Evolutionary conservation across 2,113 vertebrate species (phyloP), one percentile per base, ranked within the genome.

Genomic region (Nothobranchius furzeri): DNA sequence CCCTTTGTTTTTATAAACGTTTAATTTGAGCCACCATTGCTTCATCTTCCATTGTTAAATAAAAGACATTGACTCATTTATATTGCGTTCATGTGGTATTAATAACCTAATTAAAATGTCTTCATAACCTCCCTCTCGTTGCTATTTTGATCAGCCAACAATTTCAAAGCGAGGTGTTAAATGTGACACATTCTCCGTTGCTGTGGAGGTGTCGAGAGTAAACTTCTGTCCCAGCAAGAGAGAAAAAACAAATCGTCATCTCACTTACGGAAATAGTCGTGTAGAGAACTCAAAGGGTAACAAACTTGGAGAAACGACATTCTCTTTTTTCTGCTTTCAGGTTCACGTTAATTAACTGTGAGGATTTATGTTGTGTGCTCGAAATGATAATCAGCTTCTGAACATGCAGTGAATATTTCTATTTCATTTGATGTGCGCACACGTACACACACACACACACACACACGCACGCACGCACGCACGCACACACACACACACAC

Each of bases 131-230:
- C 53, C 12, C 56, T 66, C 25, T 61, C 12, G 64, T 55, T 45
- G 46, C 48, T 17, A 9, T 58, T 68, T 73, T 51, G 36, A 55
- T 83, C 65, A 70, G 52, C 20, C 14, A 71, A 46, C 12, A 14
- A 59, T 79, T 84, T 72, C 36, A 54, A 66, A 75, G 74, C 57
- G 68, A 61, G 48, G 51, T 14, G 54, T 47, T 70, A 48, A 70
- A 37, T 47, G 12, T 66, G 55, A 70, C 62, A 20, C 7, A 12
- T 67, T 65, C 45, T 42, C 25, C 37, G 14, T 61, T 37, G 8
- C 48, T 1, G 20, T 47, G 57, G 64, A 79, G 61, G 68, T 77
- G 68, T 48, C 60, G 61, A 76, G 60, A 60, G 36, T 49, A 62
- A 61, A 64, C 65, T 43, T 71, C 7, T 54, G 67, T 68, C 57